Evolutionary conservation across 1,140 invertebrate genomes (phyloP).

Genomic region (Ctenoplectra terminalis): DNA sequence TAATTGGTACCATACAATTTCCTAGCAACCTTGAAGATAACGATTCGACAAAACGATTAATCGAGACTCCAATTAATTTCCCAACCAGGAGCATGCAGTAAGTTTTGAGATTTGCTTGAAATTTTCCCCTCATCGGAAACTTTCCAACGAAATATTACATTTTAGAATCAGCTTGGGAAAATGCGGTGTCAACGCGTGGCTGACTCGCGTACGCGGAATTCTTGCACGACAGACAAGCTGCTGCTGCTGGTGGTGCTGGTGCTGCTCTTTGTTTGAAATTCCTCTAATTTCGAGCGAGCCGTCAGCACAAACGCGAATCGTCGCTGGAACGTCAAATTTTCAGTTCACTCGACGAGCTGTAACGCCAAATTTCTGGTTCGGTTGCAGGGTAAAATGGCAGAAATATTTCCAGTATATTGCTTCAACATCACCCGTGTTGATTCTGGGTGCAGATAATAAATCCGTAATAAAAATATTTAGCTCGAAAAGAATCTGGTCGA

Average conservation of each 20-base stretch:
- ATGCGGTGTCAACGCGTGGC: background rate
- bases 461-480: background rate
- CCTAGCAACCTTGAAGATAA: background rate
- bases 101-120: slow-evolving; percentile 13
- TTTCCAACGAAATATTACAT: background rate
- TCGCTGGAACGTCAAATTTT: background rate
- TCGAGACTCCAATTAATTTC: slow-evolving; percentile 2
- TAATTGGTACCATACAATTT: slow-evolving; percentile 6
- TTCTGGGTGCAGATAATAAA: too few relatives aligned
- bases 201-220: background rate
- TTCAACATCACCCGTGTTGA: background rate
- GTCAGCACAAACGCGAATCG: background rate
- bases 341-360: background rate
- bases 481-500: background rate
- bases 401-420: background rate
- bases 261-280: slow-evolving; percentile 55
- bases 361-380: slow-evolving; percentile 12
- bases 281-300: slow-evolving; percentile 51
- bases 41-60: slow-evolving; percentile 3
- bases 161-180: background rate
- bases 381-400: background rate
- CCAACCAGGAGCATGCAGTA: background rate
- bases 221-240: background rate
- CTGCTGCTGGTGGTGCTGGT: background rate
- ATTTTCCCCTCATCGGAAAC: slow-evolving; percentile 1